These are phyloP conservation scores for Chaetura pelagica DNA, from an alignment of 2,113 vertebrate genomes.

Conservation along the genomic window DNA sequence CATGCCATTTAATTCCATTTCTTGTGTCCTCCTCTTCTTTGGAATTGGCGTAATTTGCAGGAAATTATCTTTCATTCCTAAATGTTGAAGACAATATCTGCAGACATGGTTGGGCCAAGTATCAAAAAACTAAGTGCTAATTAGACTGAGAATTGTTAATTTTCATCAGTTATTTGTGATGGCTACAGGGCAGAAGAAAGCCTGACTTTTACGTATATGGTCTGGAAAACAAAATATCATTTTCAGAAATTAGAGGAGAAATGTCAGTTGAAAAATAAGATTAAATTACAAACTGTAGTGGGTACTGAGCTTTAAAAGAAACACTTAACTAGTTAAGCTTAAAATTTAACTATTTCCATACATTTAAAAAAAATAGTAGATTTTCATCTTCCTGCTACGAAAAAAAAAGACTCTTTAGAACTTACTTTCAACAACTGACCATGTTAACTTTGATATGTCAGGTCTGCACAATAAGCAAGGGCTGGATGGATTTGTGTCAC, in stretches of 20 bases:
- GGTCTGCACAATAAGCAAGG: conserved; percentile 86
- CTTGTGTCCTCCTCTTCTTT: neutral
- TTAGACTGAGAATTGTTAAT: neutral
- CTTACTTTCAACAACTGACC: conserved; percentile 88
- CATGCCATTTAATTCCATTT: neutral
- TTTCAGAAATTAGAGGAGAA: neutral
- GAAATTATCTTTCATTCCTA: neutral
- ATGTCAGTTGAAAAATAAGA: neutral
- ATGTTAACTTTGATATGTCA: conserved; percentile 82
- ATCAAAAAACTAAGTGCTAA: neutral
- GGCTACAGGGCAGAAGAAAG: neutral
- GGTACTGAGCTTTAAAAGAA: neutral
- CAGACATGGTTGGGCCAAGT: neutral
- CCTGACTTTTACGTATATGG: neutral
- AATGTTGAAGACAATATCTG: neutral
- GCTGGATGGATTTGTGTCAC: conserved; percentile 80
- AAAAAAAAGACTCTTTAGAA: neutral
- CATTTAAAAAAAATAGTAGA: neutral
- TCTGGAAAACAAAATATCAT: neutral
- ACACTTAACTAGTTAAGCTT: neutral
- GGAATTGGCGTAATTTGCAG: neutral
- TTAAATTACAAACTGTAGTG: neutral
- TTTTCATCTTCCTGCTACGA: neutral
- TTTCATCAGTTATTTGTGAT: neutral
- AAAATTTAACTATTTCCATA: neutral